These are phyloP conservation scores for Drosophila phalerata DNA, from an alignment of 2,888 invertebrate species.

Conservation along the genomic window DNA sequence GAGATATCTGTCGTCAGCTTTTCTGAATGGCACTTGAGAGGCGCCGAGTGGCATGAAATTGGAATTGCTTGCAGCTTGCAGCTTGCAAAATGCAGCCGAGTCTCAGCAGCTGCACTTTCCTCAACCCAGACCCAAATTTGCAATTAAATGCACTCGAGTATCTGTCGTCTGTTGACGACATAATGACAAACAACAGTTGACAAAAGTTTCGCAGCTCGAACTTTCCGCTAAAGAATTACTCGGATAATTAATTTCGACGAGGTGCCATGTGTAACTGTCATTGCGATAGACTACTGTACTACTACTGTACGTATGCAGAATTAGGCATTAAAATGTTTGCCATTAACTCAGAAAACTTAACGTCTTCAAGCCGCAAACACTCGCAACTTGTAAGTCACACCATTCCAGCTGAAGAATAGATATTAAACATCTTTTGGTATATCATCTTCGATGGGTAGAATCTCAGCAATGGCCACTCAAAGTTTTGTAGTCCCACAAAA, in stretches of 20 bases:
- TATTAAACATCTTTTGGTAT: slow-evolving; percentile 36
- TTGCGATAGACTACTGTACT: slow-evolving; percentile 22
- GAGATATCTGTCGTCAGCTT: slow-evolving; percentile 27
- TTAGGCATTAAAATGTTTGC: neutral
- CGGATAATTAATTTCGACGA: slow-evolving; percentile 59
- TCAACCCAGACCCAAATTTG: slow-evolving; percentile 34
- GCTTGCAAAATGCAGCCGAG: slow-evolving; percentile 27
- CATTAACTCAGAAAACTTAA: slow-evolving; percentile 9
- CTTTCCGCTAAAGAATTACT: slow-evolving; percentile 30
- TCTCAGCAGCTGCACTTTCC: slow-evolving; percentile 10
- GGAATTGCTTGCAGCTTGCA: slow-evolving; percentile 51
- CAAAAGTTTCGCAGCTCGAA: slow-evolving; percentile 53
- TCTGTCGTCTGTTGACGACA: slow-evolving; percentile 56
- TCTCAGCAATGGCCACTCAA: slow-evolving; percentile 50
- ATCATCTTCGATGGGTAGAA: slow-evolving; percentile 41
- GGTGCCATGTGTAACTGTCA: slow-evolving; percentile 50
- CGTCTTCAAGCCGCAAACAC: slow-evolving; percentile 1
- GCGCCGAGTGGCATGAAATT: slow-evolving; percentile 61
- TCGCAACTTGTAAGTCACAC: neutral
- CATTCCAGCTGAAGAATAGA: slow-evolving; percentile 25
- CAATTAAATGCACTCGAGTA: slow-evolving; percentile 60
- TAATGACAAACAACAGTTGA: slow-evolving; percentile 70
- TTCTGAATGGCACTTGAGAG: slow-evolving; percentile 43
- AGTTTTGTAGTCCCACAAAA: slow-evolving; percentile 59
- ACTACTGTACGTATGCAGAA: neutral